Evolutionary conservation across 2,797 vertebrate genomes (phyloP).

Genomic region (Pangasius djambal): DNA sequence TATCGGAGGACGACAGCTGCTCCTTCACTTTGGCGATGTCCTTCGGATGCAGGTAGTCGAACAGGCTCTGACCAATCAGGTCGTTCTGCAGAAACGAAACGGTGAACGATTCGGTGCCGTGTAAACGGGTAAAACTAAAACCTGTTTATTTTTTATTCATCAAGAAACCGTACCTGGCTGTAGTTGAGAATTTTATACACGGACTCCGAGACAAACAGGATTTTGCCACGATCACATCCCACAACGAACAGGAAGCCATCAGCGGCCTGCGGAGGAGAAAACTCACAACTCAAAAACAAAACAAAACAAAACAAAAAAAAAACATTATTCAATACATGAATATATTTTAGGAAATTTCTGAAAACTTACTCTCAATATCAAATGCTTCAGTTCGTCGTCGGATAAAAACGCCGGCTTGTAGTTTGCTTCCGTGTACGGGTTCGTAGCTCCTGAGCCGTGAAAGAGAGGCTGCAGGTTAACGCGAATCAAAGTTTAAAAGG

Average conservation of each 20-base stretch:
- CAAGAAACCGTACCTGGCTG: constrained; percentile 84
- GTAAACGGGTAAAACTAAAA: too few relatives aligned
- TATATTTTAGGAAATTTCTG: not conserved
- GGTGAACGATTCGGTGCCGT: not conserved
- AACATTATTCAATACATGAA: fast-evolving
- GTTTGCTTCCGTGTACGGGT: constrained; percentile 97
- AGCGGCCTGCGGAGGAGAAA: constrained; percentile 81
- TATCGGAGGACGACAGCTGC: constrained; percentile 96
- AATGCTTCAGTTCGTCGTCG: constrained; percentile 96
- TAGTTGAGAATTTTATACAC: constrained; percentile 99
- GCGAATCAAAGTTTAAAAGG: not conserved
- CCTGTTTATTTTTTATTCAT: not conserved
- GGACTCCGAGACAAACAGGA: constrained; percentile 97
- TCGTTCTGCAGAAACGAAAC: constrained; percentile 81
- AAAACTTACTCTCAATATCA: constrained; percentile 91
- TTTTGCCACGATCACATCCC: constrained; percentile 98
- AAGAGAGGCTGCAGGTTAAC: not conserved
- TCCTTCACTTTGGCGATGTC: constrained; percentile 99
- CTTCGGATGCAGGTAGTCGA: constrained; percentile 98
- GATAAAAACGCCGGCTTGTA: constrained; percentile 98
- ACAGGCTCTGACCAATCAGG: constrained; percentile 97
- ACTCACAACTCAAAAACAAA: too few relatives aligned
- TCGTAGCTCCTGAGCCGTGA: constrained; percentile 84
- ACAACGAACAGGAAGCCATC: constrained; percentile 99
- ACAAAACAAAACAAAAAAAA: not conserved